Evolutionary conservation across 2,888 invertebrate species (phyloP), one percentile per base, ranked within the genome.

Genomic region (Lottia scabra): DNA sequence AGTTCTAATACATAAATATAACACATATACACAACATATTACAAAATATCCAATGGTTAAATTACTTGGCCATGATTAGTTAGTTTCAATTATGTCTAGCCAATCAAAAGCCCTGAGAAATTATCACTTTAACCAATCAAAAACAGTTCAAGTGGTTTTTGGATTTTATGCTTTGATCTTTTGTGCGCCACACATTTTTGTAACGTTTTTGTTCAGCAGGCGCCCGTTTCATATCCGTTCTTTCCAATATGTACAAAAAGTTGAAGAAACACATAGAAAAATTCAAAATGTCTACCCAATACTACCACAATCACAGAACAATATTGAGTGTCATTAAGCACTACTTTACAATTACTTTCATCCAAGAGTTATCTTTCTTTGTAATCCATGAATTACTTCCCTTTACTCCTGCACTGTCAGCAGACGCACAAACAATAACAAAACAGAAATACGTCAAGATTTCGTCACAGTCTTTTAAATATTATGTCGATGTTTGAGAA

Each of bases 81-180:
- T 38, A 38, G 38, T 38, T 38, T 38, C 38, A 38, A 38, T 38
- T 38, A 38, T 38, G 38, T 38, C 38, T 38, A 38, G 23, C 56
- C 56, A 56, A 56, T 56, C 56, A 56, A 56, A 56, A 56, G 23
- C 56, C 56, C 56, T 56, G 56, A 56, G 56, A 56, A 23, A 56
- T 56, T 56, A 10, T 56, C 38, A 10, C 56, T 56, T 56, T 56
- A 56, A 56, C 56, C 56, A 56, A 56, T 56, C 3, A 56, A 56
- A 19, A 56, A 56, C 23, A 56, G 56, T 56, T 19, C 12, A 56
- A 56, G 56, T 56, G 56, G 56, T 56, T 56, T n/a, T 56, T 23
- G 23, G 23, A 56, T 56, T 56, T 56, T 56, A 56, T 56, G 56
- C 56, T 56, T 56, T 12, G 23, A 56, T 23, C 23, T 10, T 19